These are phyloP conservation scores for Ctenodactylus gundi DNA, from an alignment of 2,113 vertebrate species.

Conservation along the genomic window DNA sequence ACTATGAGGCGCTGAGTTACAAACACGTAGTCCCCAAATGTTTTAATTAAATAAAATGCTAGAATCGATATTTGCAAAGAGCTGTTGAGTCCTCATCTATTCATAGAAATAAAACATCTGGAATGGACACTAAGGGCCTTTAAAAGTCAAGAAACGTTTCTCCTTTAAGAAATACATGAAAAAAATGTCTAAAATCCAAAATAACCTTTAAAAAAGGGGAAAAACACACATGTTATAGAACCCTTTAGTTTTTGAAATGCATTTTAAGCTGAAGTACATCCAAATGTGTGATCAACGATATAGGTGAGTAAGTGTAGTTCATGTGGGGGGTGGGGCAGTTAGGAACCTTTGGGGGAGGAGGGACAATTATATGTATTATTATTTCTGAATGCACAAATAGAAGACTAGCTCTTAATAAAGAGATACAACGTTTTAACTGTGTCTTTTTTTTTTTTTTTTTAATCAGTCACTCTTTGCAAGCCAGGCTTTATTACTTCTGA, in stretches of 20 bases:
- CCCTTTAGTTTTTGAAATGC: slow-evolving; percentile 41
- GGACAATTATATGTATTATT: not conserved
- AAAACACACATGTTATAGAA: slow-evolving; percentile 6
- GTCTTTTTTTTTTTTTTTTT: slow-evolving; percentile 63
- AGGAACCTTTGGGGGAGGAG: not conserved
- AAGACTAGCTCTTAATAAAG: slow-evolving; percentile 76
- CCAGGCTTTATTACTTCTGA: slow-evolving; percentile 85
- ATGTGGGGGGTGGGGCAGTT: accelerated
- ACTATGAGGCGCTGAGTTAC: not conserved
- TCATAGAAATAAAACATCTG: accelerated
- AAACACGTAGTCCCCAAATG: not conserved
- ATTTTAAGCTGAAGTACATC: slow-evolving; percentile 65
- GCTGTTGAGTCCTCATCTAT: slow-evolving; percentile 5
- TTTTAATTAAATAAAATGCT: not conserved
- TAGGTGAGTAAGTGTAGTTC: not conserved
- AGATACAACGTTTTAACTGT: slow-evolving; percentile 56
- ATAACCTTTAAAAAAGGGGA: slow-evolving; percentile 52
- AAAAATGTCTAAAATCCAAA: slow-evolving; percentile 48
- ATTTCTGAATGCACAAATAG: not conserved
- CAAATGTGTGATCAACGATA: not conserved
- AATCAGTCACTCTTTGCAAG: slow-evolving; percentile 80
- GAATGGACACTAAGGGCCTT: not conserved
- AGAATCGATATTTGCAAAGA: slow-evolving; percentile 14
- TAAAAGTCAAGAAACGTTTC: not conserved
- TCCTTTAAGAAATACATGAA: not conserved